Percentiles rank a stretch among this genome's conserved stretches.
phyloP scores from a whole-genome alignment of 2,888 invertebrate species.

The Tetropium fuscum region DNA sequence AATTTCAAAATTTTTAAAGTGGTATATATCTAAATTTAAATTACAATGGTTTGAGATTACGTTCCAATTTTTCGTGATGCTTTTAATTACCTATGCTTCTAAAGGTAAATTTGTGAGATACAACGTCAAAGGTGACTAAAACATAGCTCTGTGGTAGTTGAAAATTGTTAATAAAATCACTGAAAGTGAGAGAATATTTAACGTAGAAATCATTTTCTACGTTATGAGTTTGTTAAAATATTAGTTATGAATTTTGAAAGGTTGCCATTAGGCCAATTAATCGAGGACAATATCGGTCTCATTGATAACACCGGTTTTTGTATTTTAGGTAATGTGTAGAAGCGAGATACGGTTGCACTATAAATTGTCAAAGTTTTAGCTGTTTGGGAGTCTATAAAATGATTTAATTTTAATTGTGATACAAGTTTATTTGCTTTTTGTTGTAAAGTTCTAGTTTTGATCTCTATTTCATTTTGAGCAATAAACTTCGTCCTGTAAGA shows the following conservation, averaged over 20 bases:
- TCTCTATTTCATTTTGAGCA: too few relatives aligned
- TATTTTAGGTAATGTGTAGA: conserved; percentile 17
- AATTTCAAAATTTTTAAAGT: background rate
- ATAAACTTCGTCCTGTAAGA: too few relatives aligned
- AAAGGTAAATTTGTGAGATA: background rate
- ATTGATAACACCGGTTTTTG: conserved; percentile 21
- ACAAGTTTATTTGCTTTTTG: background rate
- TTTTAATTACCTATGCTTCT: background rate
- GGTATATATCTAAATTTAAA: background rate
- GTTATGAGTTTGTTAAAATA: conserved; percentile 11
- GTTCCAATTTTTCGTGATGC: background rate
- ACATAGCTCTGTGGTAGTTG: background rate
- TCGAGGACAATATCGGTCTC: conserved; percentile 21
- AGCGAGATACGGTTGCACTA: conserved; percentile 3
- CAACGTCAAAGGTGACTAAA: background rate
- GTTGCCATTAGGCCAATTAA: background rate
- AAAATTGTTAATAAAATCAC: conserved; percentile 14
- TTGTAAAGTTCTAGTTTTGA: too few relatives aligned
- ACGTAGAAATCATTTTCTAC: conserved; percentile 6
- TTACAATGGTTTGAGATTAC: background rate
- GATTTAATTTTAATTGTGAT: background rate
- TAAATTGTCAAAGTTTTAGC: background rate
- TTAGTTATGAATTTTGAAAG: conserved; percentile 10
- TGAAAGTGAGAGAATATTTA: conserved; percentile 13
- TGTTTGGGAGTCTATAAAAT: background rate